Percentiles rank a stretch among this genome's conserved stretches.
phyloP scores from a whole-genome alignment of 2,888 invertebrate species.

The Drosophila histrio region DNA sequence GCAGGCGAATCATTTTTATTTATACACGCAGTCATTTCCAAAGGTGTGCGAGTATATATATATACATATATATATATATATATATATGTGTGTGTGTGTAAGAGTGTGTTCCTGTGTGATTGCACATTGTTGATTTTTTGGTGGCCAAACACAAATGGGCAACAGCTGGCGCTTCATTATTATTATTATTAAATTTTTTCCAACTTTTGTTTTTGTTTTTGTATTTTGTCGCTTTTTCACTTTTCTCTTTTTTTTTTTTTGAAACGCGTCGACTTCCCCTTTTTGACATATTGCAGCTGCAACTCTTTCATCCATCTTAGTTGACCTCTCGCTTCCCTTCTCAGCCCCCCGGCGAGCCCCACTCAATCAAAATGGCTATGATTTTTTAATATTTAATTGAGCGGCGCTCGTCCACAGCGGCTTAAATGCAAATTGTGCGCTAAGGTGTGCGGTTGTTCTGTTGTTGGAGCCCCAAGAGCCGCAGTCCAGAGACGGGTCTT shows the following conservation, averaged over 20 bases:
- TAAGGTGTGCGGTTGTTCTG: constrained; percentile 75
- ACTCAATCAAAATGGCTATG: constrained; percentile 50
- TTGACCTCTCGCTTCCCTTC: neutral
- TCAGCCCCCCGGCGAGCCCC: neutral
- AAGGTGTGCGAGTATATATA: constrained; percentile 20
- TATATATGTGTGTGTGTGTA: constrained; percentile 5
- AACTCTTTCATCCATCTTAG: constrained; percentile 45
- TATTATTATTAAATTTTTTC: constrained; percentile 47
- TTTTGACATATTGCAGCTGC: constrained; percentile 26
- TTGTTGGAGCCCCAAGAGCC: neutral
- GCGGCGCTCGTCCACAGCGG: constrained; percentile 58
- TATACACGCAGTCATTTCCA: constrained; percentile 26
- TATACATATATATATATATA: neutral
- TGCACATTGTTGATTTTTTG: constrained; percentile 73
- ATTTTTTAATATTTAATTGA: constrained; percentile 80
- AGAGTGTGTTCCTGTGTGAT: constrained; percentile 30
- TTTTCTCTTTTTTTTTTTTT: constrained; percentile 4
- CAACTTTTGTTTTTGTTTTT: constrained; percentile 18
- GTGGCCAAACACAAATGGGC: constrained; percentile 66
- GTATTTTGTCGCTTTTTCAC: neutral
- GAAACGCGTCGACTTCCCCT: constrained; percentile 8
- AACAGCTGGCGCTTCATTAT: constrained; percentile 64
- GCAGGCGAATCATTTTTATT: constrained; percentile 56
- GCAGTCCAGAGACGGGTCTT: neutral
- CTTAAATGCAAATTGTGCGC: constrained; percentile 80